Evolutionary conservation across 1,140 invertebrate species (phyloP).

Genomic region (Leptestheria dahalacensis): DNA sequence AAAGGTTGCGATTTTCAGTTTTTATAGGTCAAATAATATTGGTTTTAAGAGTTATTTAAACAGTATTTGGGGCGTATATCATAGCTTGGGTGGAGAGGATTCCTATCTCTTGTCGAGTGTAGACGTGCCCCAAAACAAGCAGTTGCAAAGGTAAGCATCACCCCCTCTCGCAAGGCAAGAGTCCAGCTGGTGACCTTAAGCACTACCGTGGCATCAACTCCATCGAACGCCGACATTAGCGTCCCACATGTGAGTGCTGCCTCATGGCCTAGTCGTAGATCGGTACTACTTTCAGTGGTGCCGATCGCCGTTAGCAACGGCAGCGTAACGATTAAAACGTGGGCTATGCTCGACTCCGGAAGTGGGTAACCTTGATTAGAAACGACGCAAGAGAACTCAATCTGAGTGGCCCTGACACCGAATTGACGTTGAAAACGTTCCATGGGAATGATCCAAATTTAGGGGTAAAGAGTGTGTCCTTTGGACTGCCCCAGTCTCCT

Average conservation of each 20-base stretch:
- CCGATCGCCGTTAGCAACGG: neutral
- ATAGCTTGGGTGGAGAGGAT: too few relatives aligned
- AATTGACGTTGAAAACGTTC: neutral
- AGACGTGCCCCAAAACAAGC: too few relatives aligned
- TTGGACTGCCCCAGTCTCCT: neutral
- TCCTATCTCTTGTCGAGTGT: too few relatives aligned
- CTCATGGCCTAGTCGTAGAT: neutral
- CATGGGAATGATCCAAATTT: conserved; percentile 7
- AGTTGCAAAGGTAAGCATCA: neutral
- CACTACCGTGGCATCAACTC: neutral
- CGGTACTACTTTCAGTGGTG: neutral
- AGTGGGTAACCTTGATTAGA: neutral
- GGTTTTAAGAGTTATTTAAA: too few relatives aligned
- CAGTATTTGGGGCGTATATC: too few relatives aligned
- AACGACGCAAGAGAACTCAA: neutral
- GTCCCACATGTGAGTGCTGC: neutral
- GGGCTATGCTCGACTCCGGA: neutral
- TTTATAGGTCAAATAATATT: too few relatives aligned
- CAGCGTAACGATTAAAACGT: neutral
- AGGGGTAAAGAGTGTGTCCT: neutral
- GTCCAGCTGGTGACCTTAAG: neutral
- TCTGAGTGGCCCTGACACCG: neutral
- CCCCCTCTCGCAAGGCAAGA: neutral
- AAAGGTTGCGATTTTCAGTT: too few relatives aligned
- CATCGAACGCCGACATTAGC: neutral